phyloP scores from a whole-genome alignment of 2,113 vertebrate genomes.

The Cyphomyrus plagiostoma region DNA sequence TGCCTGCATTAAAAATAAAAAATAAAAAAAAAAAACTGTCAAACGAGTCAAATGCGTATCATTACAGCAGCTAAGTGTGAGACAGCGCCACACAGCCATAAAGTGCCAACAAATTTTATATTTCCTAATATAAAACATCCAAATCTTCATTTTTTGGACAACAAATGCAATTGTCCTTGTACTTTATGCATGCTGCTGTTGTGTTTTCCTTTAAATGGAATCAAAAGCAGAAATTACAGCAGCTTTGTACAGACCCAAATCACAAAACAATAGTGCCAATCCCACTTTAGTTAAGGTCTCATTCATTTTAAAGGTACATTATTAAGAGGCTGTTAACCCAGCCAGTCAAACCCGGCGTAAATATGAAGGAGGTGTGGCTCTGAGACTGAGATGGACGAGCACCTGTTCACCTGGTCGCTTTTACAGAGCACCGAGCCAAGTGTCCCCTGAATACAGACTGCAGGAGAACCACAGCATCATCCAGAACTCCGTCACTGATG shows the following conservation, averaged over 20 bases:
- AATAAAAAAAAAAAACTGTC: not conserved
- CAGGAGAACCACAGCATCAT: slow-evolving; percentile 54
- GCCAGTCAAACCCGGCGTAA: not conserved
- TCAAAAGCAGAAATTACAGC: not conserved
- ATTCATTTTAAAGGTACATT: not conserved
- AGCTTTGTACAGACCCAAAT: not conserved
- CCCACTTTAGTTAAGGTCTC: not conserved
- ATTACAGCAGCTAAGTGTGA: not conserved
- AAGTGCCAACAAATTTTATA: not conserved
- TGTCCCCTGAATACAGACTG: slow-evolving; percentile 80
- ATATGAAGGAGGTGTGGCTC: not conserved
- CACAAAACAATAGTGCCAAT: not conserved
- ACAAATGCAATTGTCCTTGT: not conserved
- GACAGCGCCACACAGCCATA: not conserved
- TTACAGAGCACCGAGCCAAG: slow-evolving; percentile 50
- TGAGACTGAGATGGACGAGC: not conserved
- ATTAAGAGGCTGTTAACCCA: not conserved
- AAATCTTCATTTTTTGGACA: not conserved
- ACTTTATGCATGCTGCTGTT: not conserved
- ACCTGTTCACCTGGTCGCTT: slow-evolving; percentile 57
- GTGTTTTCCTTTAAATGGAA: not conserved
- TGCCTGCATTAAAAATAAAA: not conserved
- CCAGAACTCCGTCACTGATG: slow-evolving; percentile 29
- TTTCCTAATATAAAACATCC: not conserved
- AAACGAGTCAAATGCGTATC: not conserved